Percentiles rank a stretch among this genome's conserved stretches.
Conservation (phyloP, 2,113 vertebrate species). For the Sardina pilchardus region DNA sequence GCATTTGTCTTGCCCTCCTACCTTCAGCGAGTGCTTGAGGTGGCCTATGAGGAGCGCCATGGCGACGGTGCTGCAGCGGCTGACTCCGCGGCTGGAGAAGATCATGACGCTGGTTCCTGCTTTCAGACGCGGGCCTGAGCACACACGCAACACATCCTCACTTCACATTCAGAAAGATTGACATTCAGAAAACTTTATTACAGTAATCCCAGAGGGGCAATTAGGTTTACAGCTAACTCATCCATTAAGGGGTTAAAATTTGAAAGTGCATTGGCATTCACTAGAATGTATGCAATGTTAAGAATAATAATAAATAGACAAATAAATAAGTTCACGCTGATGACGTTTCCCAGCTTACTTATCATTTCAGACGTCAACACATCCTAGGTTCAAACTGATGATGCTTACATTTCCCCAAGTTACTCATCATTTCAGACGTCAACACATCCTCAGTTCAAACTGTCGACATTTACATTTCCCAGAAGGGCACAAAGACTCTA, state of each 20-base stretch:
- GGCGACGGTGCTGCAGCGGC: slow-evolving; percentile 71
- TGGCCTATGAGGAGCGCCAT: slow-evolving; percentile 81
- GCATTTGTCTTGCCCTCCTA: slow-evolving; percentile 36
- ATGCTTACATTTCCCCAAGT: not conserved
- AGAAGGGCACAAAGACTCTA: not conserved
- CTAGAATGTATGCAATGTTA: too few relatives aligned
- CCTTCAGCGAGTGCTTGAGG: slow-evolving; percentile 76
- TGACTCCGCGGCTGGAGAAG: slow-evolving; percentile 77
- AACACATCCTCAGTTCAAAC: not conserved
- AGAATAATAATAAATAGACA: too few relatives aligned
- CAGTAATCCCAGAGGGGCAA: too few relatives aligned
- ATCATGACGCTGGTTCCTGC: slow-evolving; percentile 69
- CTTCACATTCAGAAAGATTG: too few relatives aligned
- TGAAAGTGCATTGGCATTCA: too few relatives aligned
- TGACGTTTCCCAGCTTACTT: too few relatives aligned
- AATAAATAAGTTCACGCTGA: too few relatives aligned
- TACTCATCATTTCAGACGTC: not conserved
- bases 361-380: not conserved
- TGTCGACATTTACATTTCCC: not conserved
- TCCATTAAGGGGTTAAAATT: too few relatives aligned
- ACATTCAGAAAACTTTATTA: too few relatives aligned
- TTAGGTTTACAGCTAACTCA: too few relatives aligned
- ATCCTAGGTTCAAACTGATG: not conserved
- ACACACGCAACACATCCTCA: too few relatives aligned
- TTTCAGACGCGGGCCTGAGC: slow-evolving; percentile 57